Base-by-base conservation (phyloP, 1,140 invertebrate genomes). In the Anthonomus grandis region DNA sequence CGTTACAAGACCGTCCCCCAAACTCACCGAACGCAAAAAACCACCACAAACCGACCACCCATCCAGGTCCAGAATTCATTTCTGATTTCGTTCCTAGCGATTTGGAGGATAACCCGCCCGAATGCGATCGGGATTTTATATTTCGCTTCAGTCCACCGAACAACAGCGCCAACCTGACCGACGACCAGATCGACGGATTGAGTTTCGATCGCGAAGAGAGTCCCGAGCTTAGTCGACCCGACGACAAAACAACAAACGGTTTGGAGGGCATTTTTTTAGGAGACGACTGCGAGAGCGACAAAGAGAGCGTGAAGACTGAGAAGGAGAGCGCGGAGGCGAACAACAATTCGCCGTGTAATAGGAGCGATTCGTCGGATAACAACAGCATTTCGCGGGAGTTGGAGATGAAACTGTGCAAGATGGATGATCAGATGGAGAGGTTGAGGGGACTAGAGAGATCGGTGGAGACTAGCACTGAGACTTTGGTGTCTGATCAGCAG, bases 401-500 rank as follows among this genome's bases (percentile, higher is more conserved):
- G n/a, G 41, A 19, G 8, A 31, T 12, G 19, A 23, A 25, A 2
- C 17, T 31, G 27, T 46, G 41, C 22, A 50, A 23, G 39, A 25
- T 36, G 15, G 55, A 37, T 1, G 50, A 56, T 13, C 46, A 55
- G 18, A 37, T 57, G 3, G 45, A 37, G 4, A 51, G 42, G 19
- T 34, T 59, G 31, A 44, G 57, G 59, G 52, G 53, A 13, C 27
- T 57, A 19, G 57, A 65, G 36, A 64, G 55, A 21, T 67, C 67
- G 9, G 48, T 75, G 34, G 75, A 78, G 57, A 78, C 75, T 12
- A 78, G 75, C 60, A 77, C 76, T 17, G 76, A 78, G 51, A 78
- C 76, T 24, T 62, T 77, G 50, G 74, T 76, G 39, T 68, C 73
- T 34, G 71, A 71, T 15, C 54, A 65, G 34, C 13, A 57, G 3